phyloP scores from a whole-genome alignment of 1,140 invertebrate genomes.

The Panulirus ornatus region DNA sequence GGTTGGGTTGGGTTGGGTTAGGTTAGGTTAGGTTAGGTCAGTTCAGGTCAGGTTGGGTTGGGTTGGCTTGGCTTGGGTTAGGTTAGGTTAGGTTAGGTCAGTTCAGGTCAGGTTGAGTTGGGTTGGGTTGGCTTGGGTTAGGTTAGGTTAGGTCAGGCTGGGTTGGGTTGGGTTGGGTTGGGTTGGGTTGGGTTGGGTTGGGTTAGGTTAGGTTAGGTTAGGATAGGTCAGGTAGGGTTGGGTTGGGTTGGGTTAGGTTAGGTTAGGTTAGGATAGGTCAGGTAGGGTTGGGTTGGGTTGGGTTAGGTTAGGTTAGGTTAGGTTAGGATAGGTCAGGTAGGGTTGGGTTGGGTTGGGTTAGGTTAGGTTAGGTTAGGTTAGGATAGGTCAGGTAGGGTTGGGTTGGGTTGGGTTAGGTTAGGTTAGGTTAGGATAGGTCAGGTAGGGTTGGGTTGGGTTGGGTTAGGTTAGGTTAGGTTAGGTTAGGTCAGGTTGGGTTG shows the following conservation, averaged over 20 bases:
- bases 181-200: neutral
- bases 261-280: neutral
- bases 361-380: neutral
- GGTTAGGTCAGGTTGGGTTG: slow-evolving; percentile 3
- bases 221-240: neutral
- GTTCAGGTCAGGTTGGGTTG: neutral
- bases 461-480: slow-evolving; percentile 13
- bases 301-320: neutral
- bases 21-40: slow-evolving; percentile 4
- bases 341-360: neutral
- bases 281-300: neutral
- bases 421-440: slow-evolving; percentile 13
- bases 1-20: neutral
- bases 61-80: neutral
- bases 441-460: neutral
- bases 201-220: neutral
- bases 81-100: slow-evolving; percentile 13
- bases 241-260: neutral
- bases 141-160: slow-evolving; percentile 14
- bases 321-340: neutral
- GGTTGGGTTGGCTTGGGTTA: neutral
- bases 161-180: slow-evolving; percentile 14
- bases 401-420: slow-evolving; percentile 25
- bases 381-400: too few relatives aligned
- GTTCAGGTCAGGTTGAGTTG: neutral